Evolutionary conservation across 2,797 vertebrate species (phyloP), one percentile per base, ranked within the genome.

Genomic region (Sebastiscus tertius): DNA sequence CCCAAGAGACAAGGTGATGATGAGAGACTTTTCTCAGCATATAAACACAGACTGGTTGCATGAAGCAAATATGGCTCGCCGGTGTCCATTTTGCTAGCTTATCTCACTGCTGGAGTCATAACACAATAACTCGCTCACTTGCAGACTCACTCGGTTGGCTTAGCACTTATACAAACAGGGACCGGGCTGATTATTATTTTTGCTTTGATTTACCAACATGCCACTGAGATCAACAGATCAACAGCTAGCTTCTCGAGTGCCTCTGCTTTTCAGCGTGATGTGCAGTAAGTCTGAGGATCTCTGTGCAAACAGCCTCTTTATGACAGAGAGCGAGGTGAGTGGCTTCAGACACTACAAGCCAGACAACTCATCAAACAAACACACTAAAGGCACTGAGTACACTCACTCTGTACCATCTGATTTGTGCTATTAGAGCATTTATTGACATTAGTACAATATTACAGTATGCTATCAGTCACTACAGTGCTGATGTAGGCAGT

Each of bases 281-380:
- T 90, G 91, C 87, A 82, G 92, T 94, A 93, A 94, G 90, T 93
- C 93, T 76, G 88, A 93, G 94, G 93, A 96, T 96, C 94, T 92
- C 89, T 96, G 91, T 93, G 93, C 91, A 96, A 96, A 96, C 94
- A 96, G 89, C 77, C 88, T 94, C 93, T 96, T 95, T 94, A 95
- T 96, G 93, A 95, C 91, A 87, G 89, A 91, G 88, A 93, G 87
- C 60, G 83, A 94, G 91, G 93, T 92, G 90, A 93, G 92, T 92
- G 91, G 93, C 92, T 95, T 94, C 89, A 94, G 90, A 93, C 92
- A 88, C 92, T 94, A 92, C 92, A 94, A 93, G 90, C 83, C 89
- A 93, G 87, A 94, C 90, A 93, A 90, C 91, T 92, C 87, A 88
- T 93, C 93, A 93, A 94, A 94, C 90, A 95, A 94, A 94, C 92